Evolutionary conservation across 2,113 vertebrate species (phyloP).

Genomic region (Mirza zaza): DNA sequence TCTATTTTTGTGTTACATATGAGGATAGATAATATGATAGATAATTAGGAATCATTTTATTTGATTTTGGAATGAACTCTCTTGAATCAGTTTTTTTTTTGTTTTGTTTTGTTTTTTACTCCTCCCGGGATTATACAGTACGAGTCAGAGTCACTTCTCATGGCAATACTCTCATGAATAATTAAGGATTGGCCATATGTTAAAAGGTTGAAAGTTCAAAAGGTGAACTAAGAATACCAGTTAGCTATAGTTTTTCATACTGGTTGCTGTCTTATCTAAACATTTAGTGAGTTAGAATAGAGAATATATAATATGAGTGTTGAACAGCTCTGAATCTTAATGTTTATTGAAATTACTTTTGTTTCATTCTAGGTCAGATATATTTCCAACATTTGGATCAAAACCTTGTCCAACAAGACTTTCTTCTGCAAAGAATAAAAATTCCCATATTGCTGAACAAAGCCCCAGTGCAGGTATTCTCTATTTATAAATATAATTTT

Average conservation of each 20-base stretch:
- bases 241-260: conserved; percentile 32
- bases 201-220: conserved; percentile 39
- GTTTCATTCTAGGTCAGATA: conserved; percentile 85
- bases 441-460: conserved; percentile 78
- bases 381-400: conserved; percentile 83
- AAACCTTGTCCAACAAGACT: conserved; percentile 82
- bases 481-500: conserved; percentile 12
- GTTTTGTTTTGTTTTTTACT: no score
- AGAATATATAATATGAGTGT: background rate
- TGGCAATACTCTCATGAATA: background rate
- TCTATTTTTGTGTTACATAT: background rate
- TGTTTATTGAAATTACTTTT: conserved; percentile 41
- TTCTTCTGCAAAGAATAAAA: conserved; percentile 83
- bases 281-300: conserved; percentile 2
- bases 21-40: background rate
- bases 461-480: conserved; percentile 85
- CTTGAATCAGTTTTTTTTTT: background rate
- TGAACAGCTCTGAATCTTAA: background rate
- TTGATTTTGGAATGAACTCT: conserved; percentile 17
- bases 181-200: conserved; percentile 16
- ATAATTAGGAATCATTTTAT: conserved; percentile 31
- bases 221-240: background rate
- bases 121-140: background rate
- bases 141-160: background rate
- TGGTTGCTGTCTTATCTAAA: background rate